Percentiles rank a stretch among this genome's conserved stretches.
These are phyloP conservation scores for Gopherus evgoodei DNA, from an alignment of 2,113 vertebrate species.

Conservation along the genomic window DNA sequence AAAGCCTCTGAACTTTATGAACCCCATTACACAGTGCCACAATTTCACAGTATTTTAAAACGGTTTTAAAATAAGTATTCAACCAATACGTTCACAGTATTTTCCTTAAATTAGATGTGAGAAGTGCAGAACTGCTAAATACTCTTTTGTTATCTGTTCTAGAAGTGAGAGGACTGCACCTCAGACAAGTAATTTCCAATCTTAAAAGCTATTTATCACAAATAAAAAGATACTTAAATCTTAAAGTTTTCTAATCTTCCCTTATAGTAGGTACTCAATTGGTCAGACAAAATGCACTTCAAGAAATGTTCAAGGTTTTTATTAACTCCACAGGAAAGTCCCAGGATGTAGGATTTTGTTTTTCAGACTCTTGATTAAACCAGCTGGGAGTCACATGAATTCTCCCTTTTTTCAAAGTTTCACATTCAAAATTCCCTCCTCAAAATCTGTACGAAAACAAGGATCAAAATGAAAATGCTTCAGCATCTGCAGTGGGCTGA, in stretches of 20 bases:
- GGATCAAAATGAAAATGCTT: neutral
- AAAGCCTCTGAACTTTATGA: neutral
- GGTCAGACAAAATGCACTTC: neutral
- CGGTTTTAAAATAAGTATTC: neutral
- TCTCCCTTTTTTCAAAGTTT: neutral
- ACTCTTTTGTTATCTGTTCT: neutral
- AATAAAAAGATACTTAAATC: slow-evolving; percentile 10
- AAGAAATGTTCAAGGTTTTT: slow-evolving; percentile 26
- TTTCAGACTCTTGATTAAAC: slow-evolving; percentile 43
- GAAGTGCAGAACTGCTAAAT: rapidly evolving
- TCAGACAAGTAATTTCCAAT: neutral
- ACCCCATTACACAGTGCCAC: neutral
- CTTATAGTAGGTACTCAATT: neutral
- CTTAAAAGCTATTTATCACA: neutral
- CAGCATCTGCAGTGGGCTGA: neutral
- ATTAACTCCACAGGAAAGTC: slow-evolving; percentile 13
- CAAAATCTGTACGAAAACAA: slow-evolving; percentile 28
- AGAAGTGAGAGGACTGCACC: neutral
- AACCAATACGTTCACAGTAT: neutral
- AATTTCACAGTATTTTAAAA: neutral
- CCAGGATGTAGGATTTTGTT: slow-evolving; percentile 2
- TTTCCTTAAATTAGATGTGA: neutral
- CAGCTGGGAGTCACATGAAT: neutral
- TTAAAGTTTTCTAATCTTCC: neutral
- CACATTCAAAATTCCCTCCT: neutral